Percentiles rank a stretch among this genome's conserved stretches.
phyloP scores from a whole-genome alignment of 2,888 invertebrate species.

The Heliconius erato region DNA sequence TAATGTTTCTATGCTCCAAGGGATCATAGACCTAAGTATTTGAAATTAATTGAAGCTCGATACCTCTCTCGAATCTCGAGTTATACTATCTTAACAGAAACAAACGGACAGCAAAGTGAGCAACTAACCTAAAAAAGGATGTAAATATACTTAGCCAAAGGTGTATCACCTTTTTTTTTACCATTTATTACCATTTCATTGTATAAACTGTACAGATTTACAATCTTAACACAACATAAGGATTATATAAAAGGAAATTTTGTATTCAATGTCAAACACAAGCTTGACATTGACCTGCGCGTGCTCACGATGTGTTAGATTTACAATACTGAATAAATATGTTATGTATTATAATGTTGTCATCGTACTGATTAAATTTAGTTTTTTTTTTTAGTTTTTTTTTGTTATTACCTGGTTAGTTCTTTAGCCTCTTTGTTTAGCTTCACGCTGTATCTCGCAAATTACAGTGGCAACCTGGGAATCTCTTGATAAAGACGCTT shows the following conservation, averaged over 20 bases:
- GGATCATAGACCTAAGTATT: no score
- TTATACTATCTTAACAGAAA: no score
- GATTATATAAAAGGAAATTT: constrained; percentile 27
- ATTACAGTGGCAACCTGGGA: background rate
- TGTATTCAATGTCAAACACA: constrained; percentile 9
- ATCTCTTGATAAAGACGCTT: background rate
- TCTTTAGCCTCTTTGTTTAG: background rate
- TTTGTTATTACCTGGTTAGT: background rate
- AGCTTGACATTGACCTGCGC: constrained; percentile 22
- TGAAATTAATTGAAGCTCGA: no score
- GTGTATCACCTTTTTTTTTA: no score
- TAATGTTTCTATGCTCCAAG: no score
- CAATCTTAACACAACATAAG: background rate
- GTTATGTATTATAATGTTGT: background rate
- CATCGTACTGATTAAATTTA: background rate
- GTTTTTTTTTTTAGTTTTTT: background rate
- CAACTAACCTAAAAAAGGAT: no score
- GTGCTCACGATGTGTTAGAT: constrained; percentile 8
- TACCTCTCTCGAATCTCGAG: no score
- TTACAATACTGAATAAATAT: constrained; percentile 1
- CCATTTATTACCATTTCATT: background rate
- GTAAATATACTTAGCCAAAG: background rate
- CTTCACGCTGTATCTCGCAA: background rate
- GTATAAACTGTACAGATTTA: background rate
- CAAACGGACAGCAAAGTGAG: background rate